Evolutionary conservation across 2,888 invertebrate species (phyloP).

Genomic region (Drosophila heteroneura): DNA sequence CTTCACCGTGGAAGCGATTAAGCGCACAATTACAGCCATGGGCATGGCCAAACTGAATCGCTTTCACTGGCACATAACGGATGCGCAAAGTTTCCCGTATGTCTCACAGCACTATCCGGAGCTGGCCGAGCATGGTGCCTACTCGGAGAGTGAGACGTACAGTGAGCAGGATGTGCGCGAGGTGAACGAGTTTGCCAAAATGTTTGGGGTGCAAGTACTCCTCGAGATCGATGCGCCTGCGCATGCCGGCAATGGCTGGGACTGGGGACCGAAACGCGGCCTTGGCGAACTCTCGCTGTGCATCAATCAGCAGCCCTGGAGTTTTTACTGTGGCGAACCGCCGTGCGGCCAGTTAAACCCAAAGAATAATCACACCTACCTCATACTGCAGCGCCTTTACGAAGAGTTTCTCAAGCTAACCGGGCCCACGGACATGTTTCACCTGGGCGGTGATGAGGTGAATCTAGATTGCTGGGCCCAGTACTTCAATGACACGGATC

Average conservation of each 20-base stretch:
- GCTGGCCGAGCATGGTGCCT: constrained; percentile 93
- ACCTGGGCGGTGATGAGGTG: constrained; percentile 90
- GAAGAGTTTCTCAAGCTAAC: constrained; percentile 91
- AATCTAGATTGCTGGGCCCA: constrained; percentile 93
- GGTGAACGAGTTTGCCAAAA: constrained; percentile 90
- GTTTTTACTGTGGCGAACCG: constrained; percentile 92
- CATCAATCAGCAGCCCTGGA: constrained; percentile 93
- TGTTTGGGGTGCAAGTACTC: constrained; percentile 94
- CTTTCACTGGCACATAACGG: constrained; percentile 96
- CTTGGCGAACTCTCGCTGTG: constrained; percentile 92
- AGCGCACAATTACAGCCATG: constrained; percentile 94
- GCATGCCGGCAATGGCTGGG: constrained; percentile 95
- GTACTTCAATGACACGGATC: constrained; percentile 91
- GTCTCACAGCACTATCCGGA: constrained; percentile 91
- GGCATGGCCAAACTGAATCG: constrained; percentile 95
- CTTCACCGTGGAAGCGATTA: constrained; percentile 90
- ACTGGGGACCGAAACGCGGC: constrained; percentile 91
- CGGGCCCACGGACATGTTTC: constrained; percentile 92
- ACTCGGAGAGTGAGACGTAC: constrained; percentile 92
- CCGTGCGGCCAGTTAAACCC: constrained; percentile 95
- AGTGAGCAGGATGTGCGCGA: constrained; percentile 89
- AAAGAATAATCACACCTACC: constrained; percentile 91
- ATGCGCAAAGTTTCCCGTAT: constrained; percentile 97
- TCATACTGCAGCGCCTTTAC: constrained; percentile 90
- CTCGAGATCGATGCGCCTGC: constrained; percentile 97